Base-by-base conservation (phyloP, 1,140 invertebrate species). In the Agraylea sexmaculata region DNA sequence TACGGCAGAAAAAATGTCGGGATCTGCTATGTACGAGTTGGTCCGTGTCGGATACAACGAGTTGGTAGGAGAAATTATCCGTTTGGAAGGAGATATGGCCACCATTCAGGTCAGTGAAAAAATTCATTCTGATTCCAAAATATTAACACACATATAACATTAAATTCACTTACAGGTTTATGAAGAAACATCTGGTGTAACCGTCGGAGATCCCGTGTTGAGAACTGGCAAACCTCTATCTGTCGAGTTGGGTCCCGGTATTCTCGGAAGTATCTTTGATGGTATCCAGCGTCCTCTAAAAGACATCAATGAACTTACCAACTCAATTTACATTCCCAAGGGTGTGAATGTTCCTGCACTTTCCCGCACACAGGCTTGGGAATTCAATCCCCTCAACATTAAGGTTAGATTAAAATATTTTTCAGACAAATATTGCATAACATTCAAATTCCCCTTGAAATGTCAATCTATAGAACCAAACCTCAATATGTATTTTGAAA, bases 21-120 rank as follows among this genome's bases (percentile, higher is more conserved):
- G 96, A 46, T 89, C 95, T 8, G 95, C 95, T 74, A 99, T 99
- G 94, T 99, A 99, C 78, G 96, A 99, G 67, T 64, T 99, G 68
- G 96, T 99, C 36, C 79, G 96, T 57, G 96, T 99, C 6, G 96
- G 96, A 11, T 95, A 99, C 65, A 78, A 82, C 50, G 93, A 99
- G 66, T 69, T 99, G 50, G 96, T 99, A 2, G 96, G 96, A 47
- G 96, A 99, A 71, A 99, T 99, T 62, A 99, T 99, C 70, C 81
- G 95, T 64, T 73, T 99, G 40, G 95, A 99, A 70, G 93, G 93
- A 41, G 95, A 99, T 62, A 92, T 95, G 83, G 96, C 96, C 31
- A 99, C 96, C 43, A 99, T 99, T 63, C 93, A 97, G 76, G 82
- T 83, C 60, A n/a, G n/a, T n/a, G n/a, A n/a, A n/a, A n/a, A n/a